Base-by-base conservation (phyloP, 2,797 vertebrate species). In the Myotis findleyi region DNA sequence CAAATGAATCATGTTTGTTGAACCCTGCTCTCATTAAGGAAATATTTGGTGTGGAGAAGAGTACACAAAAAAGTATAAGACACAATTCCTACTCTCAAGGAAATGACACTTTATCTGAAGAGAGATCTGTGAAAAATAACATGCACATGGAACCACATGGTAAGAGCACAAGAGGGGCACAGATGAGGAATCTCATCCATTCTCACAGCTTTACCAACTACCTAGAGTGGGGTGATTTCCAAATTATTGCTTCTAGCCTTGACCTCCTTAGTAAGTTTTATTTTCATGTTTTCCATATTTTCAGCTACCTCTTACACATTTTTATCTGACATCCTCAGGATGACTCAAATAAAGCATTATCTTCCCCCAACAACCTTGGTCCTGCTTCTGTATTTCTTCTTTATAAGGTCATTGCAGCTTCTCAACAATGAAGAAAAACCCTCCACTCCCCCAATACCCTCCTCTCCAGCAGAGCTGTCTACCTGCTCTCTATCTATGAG, bases 61-160 rank as follows among this genome's bases (percentile, higher is more conserved):
- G 81, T 44, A 86, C 30, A 68, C 18, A 49, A 10, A 62, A 51
- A 64, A 64, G 18, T 25, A 20, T 83, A 71, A 73, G 38, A 77
- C 3, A n/a, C 3, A 76, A 16, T 41, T 75, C 16, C 36, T 71
- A 10, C 20, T 76, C 9, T 69, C 17, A 38, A 51, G 11, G 33
- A 85, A 62, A 85, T 87, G 64, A 72, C 27, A 38, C 88, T 79
- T 55, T 55, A 49, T 66, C 11, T 49, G 79, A 44, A 30, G 18
- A 64, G 2, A 47, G 4, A 64, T 16, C n/a, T 44, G 38, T 89
- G 38, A 57, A 79, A 57, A 80, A 49, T 7, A 33, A 9, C 23
- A 41, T 41, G 16, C 18, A 41, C 0, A 0, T 3, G 9, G 9
- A 69, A 64, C 27, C n/a, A 2, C n/a, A 27, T 20, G 4, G 44